Percentiles rank a stretch among this genome's conserved stretches.
Evolutionary conservation across 2,888 invertebrate genomes (phyloP).

Genomic region (Ormyrus thymus): DNA sequence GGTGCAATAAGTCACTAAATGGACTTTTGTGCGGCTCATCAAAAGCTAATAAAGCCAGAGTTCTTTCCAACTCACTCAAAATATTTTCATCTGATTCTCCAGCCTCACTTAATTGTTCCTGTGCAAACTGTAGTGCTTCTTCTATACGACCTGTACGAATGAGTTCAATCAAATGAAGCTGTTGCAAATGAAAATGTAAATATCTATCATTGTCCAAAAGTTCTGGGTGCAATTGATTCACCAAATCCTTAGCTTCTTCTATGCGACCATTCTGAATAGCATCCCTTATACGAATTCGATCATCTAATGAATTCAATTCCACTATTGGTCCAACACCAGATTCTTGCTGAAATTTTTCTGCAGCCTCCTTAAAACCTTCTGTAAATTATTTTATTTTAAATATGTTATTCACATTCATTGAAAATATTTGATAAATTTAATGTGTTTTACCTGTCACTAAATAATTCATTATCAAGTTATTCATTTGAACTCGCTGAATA

Average conservation of each 20-base stretch:
- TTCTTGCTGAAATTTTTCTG: conserved; percentile 96
- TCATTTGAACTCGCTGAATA: conserved; percentile 94
- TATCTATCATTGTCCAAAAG: conserved; percentile 95
- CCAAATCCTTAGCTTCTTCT: conserved; percentile 93
- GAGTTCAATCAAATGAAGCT: conserved; percentile 91
- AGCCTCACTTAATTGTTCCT: conserved; percentile 91
- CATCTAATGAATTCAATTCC: conserved; percentile 90
- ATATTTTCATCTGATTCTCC: conserved; percentile 86
- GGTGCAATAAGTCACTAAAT: conserved; percentile 94
- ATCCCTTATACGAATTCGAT: conserved; percentile 93
- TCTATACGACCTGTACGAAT: conserved; percentile 90
- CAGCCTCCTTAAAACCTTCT: conserved; percentile 98
- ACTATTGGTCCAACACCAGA: conserved; percentile 89
- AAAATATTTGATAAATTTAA: background rate
- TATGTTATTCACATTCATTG: background rate
- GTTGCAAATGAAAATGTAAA: conserved; percentile 95
- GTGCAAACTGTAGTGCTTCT: conserved; percentile 92
- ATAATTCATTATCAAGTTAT: conserved; percentile 98
- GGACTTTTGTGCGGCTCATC: conserved; percentile 97
- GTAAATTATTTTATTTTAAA: conserved; percentile 58
- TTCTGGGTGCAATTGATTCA: conserved; percentile 96
- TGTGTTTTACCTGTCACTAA: conserved; percentile 90
- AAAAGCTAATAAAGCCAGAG: conserved; percentile 95
- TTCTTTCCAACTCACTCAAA: conserved; percentile 90
- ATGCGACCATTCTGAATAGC: conserved; percentile 95